Conservation (phyloP, 1,140 invertebrate species). For the Brachionus asplanchnoidis region DNA sequence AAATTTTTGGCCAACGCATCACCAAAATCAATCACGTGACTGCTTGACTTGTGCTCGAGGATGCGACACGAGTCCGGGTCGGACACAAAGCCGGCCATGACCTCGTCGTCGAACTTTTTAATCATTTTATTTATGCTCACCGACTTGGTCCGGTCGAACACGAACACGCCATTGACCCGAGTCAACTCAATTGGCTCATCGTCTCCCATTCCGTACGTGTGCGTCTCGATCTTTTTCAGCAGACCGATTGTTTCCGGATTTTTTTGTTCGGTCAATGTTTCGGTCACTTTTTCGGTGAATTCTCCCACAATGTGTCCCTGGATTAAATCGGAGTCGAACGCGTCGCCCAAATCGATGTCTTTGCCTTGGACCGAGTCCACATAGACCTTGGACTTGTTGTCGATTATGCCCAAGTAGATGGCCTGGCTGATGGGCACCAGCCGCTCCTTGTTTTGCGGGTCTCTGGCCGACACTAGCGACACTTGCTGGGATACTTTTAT, state of each 20-base stretch:
- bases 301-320: background rate
- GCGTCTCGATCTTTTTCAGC: slow-evolving; percentile 23
- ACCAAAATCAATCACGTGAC: background rate
- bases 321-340: background rate
- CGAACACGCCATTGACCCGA: background rate
- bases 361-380: background rate
- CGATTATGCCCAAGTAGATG: slow-evolving; percentile 14
- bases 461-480: background rate
- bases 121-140: slow-evolving; percentile 28
- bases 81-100: slow-evolving; percentile 10
- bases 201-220: background rate
- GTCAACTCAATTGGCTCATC: background rate
- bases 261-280: slow-evolving; percentile 26
- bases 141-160: slow-evolving; percentile 26
- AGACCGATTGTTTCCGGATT: background rate
- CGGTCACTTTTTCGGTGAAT: slow-evolving; percentile 31
- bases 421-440: background rate
- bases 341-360: background rate
- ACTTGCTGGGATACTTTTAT: background rate
- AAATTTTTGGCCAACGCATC: slow-evolving; percentile 19
- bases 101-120: background rate
- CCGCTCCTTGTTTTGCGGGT: background rate
- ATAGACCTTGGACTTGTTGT: background rate
- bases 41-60: background rate
- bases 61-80: background rate